Conservation (phyloP, 2,797 vertebrate genomes). For the Gadopsis marmoratus region DNA sequence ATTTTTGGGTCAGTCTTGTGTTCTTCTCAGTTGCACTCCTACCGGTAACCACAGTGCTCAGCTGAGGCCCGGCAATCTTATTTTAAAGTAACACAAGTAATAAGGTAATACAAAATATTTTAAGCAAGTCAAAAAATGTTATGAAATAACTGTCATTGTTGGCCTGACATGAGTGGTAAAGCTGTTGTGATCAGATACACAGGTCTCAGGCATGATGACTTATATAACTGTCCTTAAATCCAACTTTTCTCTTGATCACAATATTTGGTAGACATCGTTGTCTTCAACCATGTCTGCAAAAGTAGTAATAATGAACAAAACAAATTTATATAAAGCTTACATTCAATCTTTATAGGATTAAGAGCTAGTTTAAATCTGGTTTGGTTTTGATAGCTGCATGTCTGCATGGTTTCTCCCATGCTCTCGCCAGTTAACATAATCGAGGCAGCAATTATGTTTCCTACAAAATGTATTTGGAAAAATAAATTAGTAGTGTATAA, state of each 20-base stretch:
- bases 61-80: not conserved
- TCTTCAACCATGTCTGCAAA: not conserved
- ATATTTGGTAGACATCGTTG: not conserved
- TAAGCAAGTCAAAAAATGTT: too few species aligned
- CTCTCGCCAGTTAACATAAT: not conserved
- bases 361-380: not conserved
- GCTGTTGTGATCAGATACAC: not conserved
- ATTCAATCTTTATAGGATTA: not conserved
- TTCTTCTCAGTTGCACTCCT: constrained; percentile 15
- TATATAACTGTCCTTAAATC: not conserved
- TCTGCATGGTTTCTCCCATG: not conserved
- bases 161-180: not conserved
- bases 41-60: not conserved
- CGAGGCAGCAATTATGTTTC: not conserved
- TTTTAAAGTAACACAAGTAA: constrained; percentile 6
- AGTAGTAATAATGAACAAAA: not conserved
- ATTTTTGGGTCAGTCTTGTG: constrained; percentile 19
- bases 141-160: not conserved
- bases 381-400: not conserved
- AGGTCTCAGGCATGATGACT: not conserved
- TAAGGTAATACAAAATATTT: not conserved
- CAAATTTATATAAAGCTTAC: not conserved
- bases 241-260: not conserved
- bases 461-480: not conserved
- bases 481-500: not conserved